Percentiles rank a stretch among this genome's conserved stretches.
phyloP scores from a whole-genome alignment of 2,113 vertebrate genomes.

The Anoura caudifer region DNA sequence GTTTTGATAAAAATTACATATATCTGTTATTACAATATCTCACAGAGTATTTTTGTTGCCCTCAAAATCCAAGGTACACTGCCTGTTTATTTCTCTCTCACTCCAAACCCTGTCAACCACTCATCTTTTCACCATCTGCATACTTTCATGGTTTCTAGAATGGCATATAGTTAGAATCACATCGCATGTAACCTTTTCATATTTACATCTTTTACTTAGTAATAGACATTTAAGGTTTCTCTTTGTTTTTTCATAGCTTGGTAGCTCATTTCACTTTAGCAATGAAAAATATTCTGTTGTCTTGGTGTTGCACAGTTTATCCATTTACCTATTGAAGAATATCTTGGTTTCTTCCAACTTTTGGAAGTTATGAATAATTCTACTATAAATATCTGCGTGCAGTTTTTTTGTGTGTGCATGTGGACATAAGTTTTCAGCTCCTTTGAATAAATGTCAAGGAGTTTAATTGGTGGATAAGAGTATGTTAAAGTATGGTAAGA shows the following conservation, averaged over 20 bases:
- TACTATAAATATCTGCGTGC: background rate
- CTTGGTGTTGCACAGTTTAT: background rate
- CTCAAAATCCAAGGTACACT: background rate
- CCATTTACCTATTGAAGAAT: background rate
- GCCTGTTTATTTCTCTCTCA: background rate
- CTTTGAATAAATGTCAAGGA: background rate
- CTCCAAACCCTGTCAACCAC: background rate
- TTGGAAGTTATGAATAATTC: background rate
- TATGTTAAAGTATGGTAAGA: background rate
- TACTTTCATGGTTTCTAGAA: background rate
- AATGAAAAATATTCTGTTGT: background rate
- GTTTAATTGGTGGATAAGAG: background rate
- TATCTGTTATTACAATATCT: background rate
- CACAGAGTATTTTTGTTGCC: background rate
- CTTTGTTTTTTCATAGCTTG: background rate
- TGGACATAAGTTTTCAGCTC: background rate
- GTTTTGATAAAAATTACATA: background rate
- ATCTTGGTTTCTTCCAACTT: background rate
- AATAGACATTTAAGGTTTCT: no score
- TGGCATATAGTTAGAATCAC: background rate
- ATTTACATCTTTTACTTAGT: no score
- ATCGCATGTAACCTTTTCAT: background rate
- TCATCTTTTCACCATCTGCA: background rate
- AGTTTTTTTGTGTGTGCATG: background rate
- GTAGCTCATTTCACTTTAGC: background rate